phyloP scores from a whole-genome alignment of 2,888 invertebrate genomes.

The Phymatocera aterrima region DNA sequence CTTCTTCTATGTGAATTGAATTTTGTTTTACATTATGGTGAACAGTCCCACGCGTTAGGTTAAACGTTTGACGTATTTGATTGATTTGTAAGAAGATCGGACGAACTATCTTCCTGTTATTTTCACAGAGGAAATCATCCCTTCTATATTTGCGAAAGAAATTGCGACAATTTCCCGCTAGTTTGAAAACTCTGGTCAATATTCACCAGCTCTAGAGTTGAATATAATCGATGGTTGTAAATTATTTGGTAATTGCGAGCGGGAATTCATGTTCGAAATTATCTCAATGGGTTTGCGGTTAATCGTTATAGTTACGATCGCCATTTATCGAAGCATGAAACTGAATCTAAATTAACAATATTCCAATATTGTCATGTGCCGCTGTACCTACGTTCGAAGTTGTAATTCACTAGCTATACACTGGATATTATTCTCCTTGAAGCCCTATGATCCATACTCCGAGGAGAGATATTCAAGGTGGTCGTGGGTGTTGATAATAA shows the following conservation, averaged over 20 bases:
- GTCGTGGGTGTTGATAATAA: not conserved
- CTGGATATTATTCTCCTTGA: not conserved
- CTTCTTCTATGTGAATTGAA: not conserved
- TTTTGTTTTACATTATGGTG: not conserved
- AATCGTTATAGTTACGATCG: constrained; percentile 6
- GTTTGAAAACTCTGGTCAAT: not conserved
- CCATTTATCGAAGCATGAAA: constrained; percentile 6
- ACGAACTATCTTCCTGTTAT: no score
- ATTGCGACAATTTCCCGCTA: not conserved
- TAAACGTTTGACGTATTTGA: no score
- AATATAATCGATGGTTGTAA: not conserved
- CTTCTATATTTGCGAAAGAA: no score
- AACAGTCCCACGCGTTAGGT: not conserved
- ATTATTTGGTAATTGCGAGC: constrained; percentile 6
- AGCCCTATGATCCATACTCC: not conserved
- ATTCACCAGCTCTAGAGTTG: not conserved
- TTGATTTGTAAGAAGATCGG: no score
- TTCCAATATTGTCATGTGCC: not conserved
- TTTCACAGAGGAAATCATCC: no score
- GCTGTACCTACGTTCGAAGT: not conserved
- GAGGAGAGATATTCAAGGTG: not conserved
- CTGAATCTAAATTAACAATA: constrained; percentile 12
- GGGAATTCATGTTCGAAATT: constrained; percentile 11
- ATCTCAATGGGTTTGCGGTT: constrained; percentile 27
- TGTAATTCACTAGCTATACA: not conserved